Percentiles rank a stretch among this genome's conserved stretches.
These are phyloP conservation scores for Gasteruption jaculator DNA, from an alignment of 2,888 invertebrate genomes.

Conservation along the genomic window DNA sequence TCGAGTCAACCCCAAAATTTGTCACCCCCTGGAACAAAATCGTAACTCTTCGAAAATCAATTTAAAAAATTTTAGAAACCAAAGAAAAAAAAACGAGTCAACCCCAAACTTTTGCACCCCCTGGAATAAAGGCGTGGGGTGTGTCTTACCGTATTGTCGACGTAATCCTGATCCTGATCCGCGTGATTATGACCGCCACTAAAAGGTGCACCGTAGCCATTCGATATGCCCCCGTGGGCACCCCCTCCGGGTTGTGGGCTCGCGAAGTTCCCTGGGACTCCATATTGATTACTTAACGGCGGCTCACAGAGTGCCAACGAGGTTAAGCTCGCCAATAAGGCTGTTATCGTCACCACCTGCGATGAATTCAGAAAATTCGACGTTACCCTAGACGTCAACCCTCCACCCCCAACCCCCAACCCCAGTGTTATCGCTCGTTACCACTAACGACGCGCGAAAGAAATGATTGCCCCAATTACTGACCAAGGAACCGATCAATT, in stretches of 20 bases:
- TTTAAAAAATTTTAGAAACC: no score
- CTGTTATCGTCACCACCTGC: slow-evolving; percentile 27
- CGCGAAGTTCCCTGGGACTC: slow-evolving; percentile 43
- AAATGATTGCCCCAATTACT: not conserved
- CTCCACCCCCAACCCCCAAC: not conserved
- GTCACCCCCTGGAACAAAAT: no score
- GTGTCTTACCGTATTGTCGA: slow-evolving; percentile 46
- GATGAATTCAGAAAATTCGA: slow-evolving; percentile 13
- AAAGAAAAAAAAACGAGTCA: slow-evolving; percentile 4
- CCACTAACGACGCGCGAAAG: not conserved
- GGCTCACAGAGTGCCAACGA: slow-evolving; percentile 36
- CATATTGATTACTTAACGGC: slow-evolving; percentile 43
- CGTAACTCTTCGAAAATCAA: no score
- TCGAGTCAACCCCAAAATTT: no score
- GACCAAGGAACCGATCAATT: no score
- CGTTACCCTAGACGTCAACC: not conserved
- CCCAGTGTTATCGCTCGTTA: slow-evolving; percentile 1
- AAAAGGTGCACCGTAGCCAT: slow-evolving; percentile 36
- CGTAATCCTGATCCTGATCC: slow-evolving; percentile 44
- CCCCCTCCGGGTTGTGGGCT: slow-evolving; percentile 23
- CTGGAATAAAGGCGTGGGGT: no score
- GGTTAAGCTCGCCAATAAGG: slow-evolving; percentile 33
- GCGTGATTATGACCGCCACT: slow-evolving; percentile 21
- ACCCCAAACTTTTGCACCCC: no score
- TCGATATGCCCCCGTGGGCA: slow-evolving; percentile 31